Conservation (phyloP, 1,140 invertebrate genomes). For the Nasonia longicornis region DNA sequence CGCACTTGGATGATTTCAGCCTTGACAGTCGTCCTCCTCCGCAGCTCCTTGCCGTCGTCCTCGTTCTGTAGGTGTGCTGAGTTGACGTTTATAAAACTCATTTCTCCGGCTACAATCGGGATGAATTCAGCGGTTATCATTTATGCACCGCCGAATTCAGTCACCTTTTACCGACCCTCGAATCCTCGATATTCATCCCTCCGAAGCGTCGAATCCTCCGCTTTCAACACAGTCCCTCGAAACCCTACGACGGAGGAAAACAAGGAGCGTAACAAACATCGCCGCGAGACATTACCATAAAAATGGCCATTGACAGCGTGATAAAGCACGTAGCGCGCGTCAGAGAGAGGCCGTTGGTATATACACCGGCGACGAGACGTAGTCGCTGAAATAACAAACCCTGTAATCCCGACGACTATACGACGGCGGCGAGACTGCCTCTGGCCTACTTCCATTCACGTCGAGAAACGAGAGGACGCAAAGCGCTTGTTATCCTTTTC, state of each 20-base stretch:
- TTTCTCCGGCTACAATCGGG: background rate
- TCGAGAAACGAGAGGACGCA: background rate
- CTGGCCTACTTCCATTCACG: constrained; percentile 24
- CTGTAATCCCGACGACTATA: background rate
- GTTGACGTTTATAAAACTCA: background rate
- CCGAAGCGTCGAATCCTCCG: too few species aligned
- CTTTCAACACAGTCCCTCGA: too few species aligned
- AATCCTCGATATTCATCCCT: too few species aligned
- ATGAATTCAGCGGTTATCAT: too few species aligned
- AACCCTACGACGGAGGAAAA: background rate
- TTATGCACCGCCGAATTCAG: too few species aligned
- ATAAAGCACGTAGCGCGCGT: background rate
- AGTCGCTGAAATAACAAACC: constrained; percentile 25
- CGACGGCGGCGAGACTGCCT: background rate
- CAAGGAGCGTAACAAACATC: background rate
- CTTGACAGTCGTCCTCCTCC: background rate
- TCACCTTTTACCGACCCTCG: too few species aligned
- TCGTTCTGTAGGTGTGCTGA: background rate
- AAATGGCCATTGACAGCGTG: background rate
- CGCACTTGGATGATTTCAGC: background rate
- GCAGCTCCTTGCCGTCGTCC: too few species aligned
- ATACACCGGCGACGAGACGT: background rate
- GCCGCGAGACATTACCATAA: background rate
- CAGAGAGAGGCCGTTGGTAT: background rate
- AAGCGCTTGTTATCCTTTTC: constrained; percentile 18